Evolutionary conservation across 1,140 invertebrate species (phyloP).

Genomic region (Rhynchophorus ferrugineus): DNA sequence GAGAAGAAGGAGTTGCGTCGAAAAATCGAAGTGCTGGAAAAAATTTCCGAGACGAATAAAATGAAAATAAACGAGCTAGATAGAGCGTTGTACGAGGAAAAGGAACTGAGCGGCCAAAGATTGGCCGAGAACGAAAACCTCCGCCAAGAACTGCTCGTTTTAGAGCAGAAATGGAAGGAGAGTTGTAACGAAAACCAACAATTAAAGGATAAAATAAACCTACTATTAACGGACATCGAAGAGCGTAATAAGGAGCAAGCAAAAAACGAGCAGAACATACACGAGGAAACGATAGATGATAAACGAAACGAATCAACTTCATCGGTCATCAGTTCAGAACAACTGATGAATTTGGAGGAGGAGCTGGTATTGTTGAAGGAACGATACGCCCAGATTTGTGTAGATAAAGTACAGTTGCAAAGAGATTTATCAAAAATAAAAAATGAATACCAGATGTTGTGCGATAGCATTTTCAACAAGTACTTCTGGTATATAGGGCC

Average conservation of each 20-base stretch:
- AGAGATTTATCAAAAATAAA: slow-evolving; percentile 37
- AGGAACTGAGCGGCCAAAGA: slow-evolving; percentile 30
- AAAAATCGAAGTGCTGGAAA: slow-evolving; percentile 41
- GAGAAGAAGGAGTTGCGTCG: slow-evolving; percentile 40
- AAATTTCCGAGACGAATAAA: slow-evolving; percentile 39
- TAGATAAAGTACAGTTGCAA: slow-evolving; percentile 43
- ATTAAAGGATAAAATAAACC: slow-evolving; percentile 33
- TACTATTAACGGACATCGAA: slow-evolving; percentile 17
- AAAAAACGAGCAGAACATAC: slow-evolving; percentile 9
- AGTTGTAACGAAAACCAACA: slow-evolving; percentile 41
- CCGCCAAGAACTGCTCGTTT: slow-evolving; percentile 41
- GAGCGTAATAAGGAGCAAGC: slow-evolving; percentile 3
- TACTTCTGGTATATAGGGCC: slow-evolving; percentile 39
- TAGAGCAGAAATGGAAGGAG: slow-evolving; percentile 41
- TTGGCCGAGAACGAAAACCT: slow-evolving; percentile 40
- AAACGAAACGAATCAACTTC: slow-evolving; percentile 1
- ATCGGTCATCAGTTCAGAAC: slow-evolving; percentile 20
- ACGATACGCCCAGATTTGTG: slow-evolving; percentile 41
- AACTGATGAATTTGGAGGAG: slow-evolving; percentile 39
- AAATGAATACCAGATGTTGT: slow-evolving; percentile 33
- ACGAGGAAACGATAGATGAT: neutral
- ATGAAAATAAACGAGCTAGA: slow-evolving; percentile 34
- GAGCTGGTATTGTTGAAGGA: slow-evolving; percentile 48
- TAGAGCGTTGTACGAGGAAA: slow-evolving; percentile 38
- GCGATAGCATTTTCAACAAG: slow-evolving; percentile 36